Percentiles rank a stretch among this genome's conserved stretches.
Evolutionary conservation across 2,113 vertebrate species (phyloP).

Genomic region (Eretmochelys imbricata): DNA sequence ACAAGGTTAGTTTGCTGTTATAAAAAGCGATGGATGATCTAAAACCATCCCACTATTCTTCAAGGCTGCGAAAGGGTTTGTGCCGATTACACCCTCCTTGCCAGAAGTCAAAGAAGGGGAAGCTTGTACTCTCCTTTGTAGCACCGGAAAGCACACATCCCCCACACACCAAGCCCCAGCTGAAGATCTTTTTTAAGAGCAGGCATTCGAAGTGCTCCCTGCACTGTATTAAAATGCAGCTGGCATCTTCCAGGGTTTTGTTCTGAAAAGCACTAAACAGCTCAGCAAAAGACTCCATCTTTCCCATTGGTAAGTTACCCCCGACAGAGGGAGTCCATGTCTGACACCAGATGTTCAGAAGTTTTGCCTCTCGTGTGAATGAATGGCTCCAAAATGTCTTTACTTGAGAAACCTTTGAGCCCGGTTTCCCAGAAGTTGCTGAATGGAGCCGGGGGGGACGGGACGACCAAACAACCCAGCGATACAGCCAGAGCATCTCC

Average conservation of each 20-base stretch:
- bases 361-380: neutral
- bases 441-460: fast-evolving
- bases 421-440: neutral
- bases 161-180: neutral
- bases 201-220: neutral
- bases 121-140: neutral
- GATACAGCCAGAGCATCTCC: neutral
- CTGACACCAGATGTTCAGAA: neutral
- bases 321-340: neutral
- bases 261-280: neutral
- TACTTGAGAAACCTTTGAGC: neutral
- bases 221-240: neutral
- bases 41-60: neutral
- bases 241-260: neutral
- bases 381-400: neutral
- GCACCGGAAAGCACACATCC: neutral
- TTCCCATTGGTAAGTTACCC: neutral
- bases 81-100: neutral
- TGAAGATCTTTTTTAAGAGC: neutral
- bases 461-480: neutral
- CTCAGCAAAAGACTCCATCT: neutral
- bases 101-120: neutral
- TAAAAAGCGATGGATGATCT: neutral
- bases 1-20: neutral
- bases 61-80: neutral